Conservation (phyloP, 2,113 vertebrate species). For the Murina feae region DNA sequence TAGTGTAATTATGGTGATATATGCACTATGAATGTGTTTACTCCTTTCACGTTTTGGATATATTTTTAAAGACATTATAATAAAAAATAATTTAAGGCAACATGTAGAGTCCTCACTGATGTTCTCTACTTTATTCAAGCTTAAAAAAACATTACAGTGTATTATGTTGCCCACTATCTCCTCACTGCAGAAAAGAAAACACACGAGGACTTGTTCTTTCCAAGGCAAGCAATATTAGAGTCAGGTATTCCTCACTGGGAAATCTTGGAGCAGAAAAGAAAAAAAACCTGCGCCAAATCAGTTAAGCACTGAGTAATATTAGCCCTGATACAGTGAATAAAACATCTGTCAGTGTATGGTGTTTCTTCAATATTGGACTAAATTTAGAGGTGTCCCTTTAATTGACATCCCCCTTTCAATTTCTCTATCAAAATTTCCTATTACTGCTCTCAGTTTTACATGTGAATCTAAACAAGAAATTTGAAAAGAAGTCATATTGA, state of each 20-base stretch:
- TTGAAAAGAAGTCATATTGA: background rate
- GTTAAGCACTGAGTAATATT: background rate
- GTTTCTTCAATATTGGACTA: background rate
- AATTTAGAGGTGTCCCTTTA: background rate
- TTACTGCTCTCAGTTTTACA: background rate
- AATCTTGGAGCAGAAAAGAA: background rate
- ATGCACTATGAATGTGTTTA: background rate
- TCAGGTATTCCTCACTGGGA: background rate
- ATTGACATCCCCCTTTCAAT: background rate
- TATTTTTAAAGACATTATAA: background rate
- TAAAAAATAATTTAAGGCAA: slow-evolving; percentile 8
- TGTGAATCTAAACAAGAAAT: background rate
- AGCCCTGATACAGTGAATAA: background rate
- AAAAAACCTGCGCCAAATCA: background rate
- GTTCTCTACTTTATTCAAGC: background rate
- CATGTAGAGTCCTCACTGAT: background rate
- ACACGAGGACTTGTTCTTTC: background rate
- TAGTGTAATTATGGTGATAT: background rate
- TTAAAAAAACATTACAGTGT: background rate
- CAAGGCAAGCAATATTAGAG: background rate
- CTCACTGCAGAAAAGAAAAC: background rate
- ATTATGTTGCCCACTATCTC: background rate
- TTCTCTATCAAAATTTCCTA: background rate
- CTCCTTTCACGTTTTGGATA: background rate
- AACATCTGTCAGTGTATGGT: background rate